Percentiles rank a stretch among this genome's conserved stretches.
Conservation (phyloP, 1,140 invertebrate genomes). For the Caerostris extrusa region DNA sequence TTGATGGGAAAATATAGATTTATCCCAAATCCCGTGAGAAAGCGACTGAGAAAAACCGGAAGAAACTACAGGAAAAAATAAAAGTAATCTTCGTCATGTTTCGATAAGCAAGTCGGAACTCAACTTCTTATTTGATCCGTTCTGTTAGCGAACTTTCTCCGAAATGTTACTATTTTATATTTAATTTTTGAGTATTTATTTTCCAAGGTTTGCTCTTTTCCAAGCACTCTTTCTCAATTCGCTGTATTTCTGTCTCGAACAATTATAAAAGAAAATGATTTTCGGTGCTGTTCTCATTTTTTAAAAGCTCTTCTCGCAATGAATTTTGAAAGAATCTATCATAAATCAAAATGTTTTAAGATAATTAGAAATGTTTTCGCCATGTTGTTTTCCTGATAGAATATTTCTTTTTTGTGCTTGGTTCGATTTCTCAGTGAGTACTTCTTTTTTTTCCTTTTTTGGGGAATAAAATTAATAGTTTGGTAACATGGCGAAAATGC, state of each 20-base stretch:
- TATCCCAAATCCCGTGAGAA: background rate
- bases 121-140: slow-evolving; percentile 34
- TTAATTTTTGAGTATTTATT: background rate
- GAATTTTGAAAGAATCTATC: background rate
- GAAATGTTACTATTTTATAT: background rate
- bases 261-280: background rate
- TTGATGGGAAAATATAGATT: slow-evolving; percentile 33
- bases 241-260: background rate
- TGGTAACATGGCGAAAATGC: too few species aligned
- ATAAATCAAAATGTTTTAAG: slow-evolving; percentile 33
- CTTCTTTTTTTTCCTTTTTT: background rate
- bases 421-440: background rate
- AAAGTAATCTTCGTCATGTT: slow-evolving; percentile 30
- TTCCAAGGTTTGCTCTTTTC: background rate
- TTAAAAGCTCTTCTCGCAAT: background rate
- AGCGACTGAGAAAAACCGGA: background rate
- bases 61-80: background rate
- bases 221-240: background rate
- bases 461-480: too few species aligned
- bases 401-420: background rate
- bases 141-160: background rate
- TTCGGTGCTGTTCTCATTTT: background rate
- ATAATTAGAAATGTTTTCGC: slow-evolving; percentile 34
- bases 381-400: too few species aligned
- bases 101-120: slow-evolving; percentile 22